phyloP scores from a whole-genome alignment of 2,888 invertebrate genomes.

The Sphecodes monilicornis region DNA sequence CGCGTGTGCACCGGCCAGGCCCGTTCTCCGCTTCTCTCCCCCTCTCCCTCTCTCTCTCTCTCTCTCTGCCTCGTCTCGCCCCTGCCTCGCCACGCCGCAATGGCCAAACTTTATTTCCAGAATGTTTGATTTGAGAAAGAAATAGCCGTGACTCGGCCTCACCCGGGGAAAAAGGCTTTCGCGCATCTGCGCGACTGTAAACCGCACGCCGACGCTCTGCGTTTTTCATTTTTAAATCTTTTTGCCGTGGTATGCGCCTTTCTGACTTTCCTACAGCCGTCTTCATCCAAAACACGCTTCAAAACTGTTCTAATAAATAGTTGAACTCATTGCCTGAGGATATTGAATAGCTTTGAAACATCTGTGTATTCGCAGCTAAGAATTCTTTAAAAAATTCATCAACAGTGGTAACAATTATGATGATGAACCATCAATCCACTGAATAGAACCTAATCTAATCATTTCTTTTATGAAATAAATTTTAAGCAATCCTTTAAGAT shows the following conservation, averaged over 20 bases:
- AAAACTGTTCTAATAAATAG: too few relatives aligned
- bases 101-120: slow-evolving; percentile 83
- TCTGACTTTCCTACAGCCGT: neutral
- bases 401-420: neutral
- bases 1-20: slow-evolving; percentile 50
- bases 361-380: too few relatives aligned
- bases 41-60: neutral
- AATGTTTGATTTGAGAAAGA: slow-evolving; percentile 82
- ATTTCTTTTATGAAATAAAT: too few relatives aligned
- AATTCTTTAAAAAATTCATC: neutral
- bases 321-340: neutral
- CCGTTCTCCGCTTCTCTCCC: slow-evolving; percentile 35
- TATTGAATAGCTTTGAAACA: accelerated
- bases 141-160: slow-evolving; percentile 78
- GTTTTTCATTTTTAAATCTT: slow-evolving; percentile 8
- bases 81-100: slow-evolving; percentile 35
- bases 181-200: slow-evolving; percentile 64
- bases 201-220: slow-evolving; percentile 64
- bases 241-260: slow-evolving; percentile 1
- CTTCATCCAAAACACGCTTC: neutral
- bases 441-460: too few relatives aligned
- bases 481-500: too few relatives aligned
- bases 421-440: too few relatives aligned
- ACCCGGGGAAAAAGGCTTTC: slow-evolving; percentile 64
- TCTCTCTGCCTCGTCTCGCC: neutral